A percentile compares a stretch with the other conserved stretches of the same genome.
Evolutionary conservation across 1,140 invertebrate species (phyloP).

Genomic region (Pseudomyrmex pallidus): DNA sequence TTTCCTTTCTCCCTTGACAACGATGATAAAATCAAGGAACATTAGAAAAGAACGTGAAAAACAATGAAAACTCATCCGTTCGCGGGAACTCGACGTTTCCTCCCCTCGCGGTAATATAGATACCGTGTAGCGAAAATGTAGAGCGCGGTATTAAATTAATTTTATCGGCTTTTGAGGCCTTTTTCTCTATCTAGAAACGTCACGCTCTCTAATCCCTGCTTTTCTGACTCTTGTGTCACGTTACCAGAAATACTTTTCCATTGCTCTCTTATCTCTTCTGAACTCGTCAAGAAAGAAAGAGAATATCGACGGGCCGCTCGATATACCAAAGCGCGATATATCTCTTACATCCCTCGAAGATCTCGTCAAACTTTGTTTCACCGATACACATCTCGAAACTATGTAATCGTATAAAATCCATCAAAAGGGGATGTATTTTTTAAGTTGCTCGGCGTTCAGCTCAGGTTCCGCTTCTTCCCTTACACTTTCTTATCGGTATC

Average conservation of each 20-base stretch:
- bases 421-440: not conserved
- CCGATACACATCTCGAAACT: not conserved
- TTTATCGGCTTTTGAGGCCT: slow-evolving; percentile 67
- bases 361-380: not conserved
- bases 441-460: too few relatives aligned
- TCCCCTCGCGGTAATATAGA: not conserved
- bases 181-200: slow-evolving; percentile 26
- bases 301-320: too few relatives aligned
- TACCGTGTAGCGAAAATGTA: slow-evolving; percentile 49
- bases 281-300: too few relatives aligned
- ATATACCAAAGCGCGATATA: too few relatives aligned
- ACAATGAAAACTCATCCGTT: not conserved
- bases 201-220: slow-evolving; percentile 41
- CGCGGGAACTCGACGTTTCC: slow-evolving; percentile 12
- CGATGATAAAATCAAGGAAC: slow-evolving; percentile 49
- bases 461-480: not conserved
- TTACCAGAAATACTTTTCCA: slow-evolving; percentile 40
- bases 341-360: not conserved
- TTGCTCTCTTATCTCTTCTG: not conserved
- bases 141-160: slow-evolving; percentile 74
- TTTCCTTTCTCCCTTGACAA: not conserved
- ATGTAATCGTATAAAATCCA: not conserved
- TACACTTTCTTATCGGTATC: too few relatives aligned
- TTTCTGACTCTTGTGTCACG: slow-evolving; percentile 59
- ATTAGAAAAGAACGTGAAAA: slow-evolving; percentile 4